Base-by-base conservation (phyloP, 2,888 invertebrate genomes). In the Stratiomys singularior region DNA sequence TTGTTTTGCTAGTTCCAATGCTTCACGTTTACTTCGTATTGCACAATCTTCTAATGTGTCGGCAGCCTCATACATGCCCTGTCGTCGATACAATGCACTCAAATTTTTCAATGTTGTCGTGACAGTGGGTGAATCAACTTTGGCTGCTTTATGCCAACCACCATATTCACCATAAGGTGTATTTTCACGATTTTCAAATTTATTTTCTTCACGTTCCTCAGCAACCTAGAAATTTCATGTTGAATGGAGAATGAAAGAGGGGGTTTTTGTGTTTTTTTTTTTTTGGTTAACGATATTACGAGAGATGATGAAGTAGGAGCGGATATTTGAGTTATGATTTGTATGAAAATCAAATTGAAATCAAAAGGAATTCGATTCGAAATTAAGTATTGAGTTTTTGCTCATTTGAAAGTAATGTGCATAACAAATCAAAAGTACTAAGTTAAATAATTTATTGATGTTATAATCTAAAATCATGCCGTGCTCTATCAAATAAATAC, bases 11-110 rank as follows among this genome's bases (percentile, higher is more conserved):
- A 96, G 93, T 90, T 97, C 97, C 89, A 96, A 90, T 81, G 96
- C 96, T 93, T 97, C 97, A 90, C 96, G 97, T 88, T 97, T 92
- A 86, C 97, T 97, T 85, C 98, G 92, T 82, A 98, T 90, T 52
- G 98, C 98, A 89, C 98, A 99, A 89, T 99, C 99, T 86, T 99
- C 99, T 30, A 99, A 90, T 0, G 98, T 98, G 88, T 99, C 99
- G 0, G 99, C 99, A 7, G 99, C 99, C 88, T 99, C 98, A 88
- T 97, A 99, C 89, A 99, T 99, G 83, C 99, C 98, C 89, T 99
- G 99, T 81, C 99, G 92, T 84, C 99, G 92, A 88, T 99, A 99
- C 67, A 99, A 92, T 25, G 99, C 98, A 80, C 98, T 98, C 79
- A 99, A 90, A 89, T 99, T 99, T 90, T 98, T 99, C 81, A 99